Evolutionary conservation across 2,113 vertebrate genomes (phyloP).

Genomic region (Helogale parvula): DNA sequence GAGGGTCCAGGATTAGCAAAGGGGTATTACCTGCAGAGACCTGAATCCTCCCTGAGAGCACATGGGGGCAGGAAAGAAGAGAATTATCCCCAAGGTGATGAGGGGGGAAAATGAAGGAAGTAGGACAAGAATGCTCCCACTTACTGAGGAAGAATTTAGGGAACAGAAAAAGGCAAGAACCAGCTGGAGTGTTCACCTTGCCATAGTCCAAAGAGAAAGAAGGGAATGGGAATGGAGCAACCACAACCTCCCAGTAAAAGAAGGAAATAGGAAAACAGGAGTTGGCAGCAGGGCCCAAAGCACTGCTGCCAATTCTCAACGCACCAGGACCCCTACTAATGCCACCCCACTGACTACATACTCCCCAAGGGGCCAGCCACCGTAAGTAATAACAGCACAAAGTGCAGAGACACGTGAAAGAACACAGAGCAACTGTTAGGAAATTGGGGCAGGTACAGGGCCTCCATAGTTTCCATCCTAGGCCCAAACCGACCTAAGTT

Average conservation of each 20-base stretch:
- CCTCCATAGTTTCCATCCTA: slow-evolving; percentile 43
- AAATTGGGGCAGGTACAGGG: background rate
- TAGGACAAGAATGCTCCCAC: slow-evolving; percentile 60
- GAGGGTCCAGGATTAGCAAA: slow-evolving; percentile 73
- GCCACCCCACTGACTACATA: slow-evolving; percentile 2
- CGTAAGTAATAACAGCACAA: background rate
- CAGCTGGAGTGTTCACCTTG: slow-evolving; percentile 25
- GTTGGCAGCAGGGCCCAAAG: slow-evolving; percentile 24
- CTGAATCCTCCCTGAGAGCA: slow-evolving; percentile 98
- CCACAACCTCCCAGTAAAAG: slow-evolving; percentile 37
- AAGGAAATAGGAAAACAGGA: slow-evolving; percentile 32
- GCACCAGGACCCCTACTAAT: slow-evolving; percentile 2
- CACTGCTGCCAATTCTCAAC: slow-evolving; percentile 37
- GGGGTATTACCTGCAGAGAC: slow-evolving; percentile 95
- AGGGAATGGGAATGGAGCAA: slow-evolving; percentile 31
- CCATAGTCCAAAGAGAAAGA: slow-evolving; percentile 55
- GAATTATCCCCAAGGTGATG: slow-evolving; percentile 73
- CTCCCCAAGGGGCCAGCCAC: background rate
- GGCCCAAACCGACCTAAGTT: slow-evolving; percentile 31
- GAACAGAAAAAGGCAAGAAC: slow-evolving; percentile 51
- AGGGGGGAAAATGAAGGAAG: background rate
- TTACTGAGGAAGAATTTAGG: slow-evolving; percentile 61
- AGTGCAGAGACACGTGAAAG: slow-evolving; percentile 25
- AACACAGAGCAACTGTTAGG: slow-evolving; percentile 42
- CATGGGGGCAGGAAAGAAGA: slow-evolving; percentile 86